Base-by-base conservation (phyloP, 1,140 invertebrate species). In the Gyrodactylus salaris region DNA sequence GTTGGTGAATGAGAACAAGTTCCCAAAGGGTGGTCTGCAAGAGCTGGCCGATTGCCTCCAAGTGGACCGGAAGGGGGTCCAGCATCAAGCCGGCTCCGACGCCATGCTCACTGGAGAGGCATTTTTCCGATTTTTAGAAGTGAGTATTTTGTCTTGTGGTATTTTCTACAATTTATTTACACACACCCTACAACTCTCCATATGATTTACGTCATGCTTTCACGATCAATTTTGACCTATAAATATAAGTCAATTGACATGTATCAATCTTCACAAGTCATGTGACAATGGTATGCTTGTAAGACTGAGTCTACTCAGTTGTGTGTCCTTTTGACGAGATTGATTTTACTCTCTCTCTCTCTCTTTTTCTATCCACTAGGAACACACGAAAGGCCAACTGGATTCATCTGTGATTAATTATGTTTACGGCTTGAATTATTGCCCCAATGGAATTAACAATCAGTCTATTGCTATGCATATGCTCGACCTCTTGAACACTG, bases 81-180 rank as follows among this genome's bases (percentile, higher is more conserved):
- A 74, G 24, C 73, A 74, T 72, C 68, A 74, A 70, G 73, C 73
- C 24, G 73, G 73, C 20, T 24, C 21, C 27, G 73, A 74, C 54
- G 73, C 73, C 21, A 69, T 24, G 26, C 21, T 74, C n/a, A 74
- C 73, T 74, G 73, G 73, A 7, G 68, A 74, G n/a, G 24, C 68
- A 19, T 74, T 27, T 26, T 74, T 74, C 54, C 27, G 68, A 20
- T 68, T 73, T 27, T 23, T 73, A 16, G 26, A 73, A 23, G 72
- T 73, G 26, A 73, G 72, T 73, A 1, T 16, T 68, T 70, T 16
- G n/a, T 54, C 7, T 16, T n/a, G 7, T n/a, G 7, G 7, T 54
- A 54, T 54, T 54, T 7, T n/a, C n/a, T 54, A n/a, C n/a, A n/a
- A n/a, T n/a, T n/a, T n/a, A n/a, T n/a, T n/a, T n/a, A n/a, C n/a